These are phyloP conservation scores for Cranoglanis bouderius DNA, from an alignment of 2,113 vertebrate species.

Conservation along the genomic window DNA sequence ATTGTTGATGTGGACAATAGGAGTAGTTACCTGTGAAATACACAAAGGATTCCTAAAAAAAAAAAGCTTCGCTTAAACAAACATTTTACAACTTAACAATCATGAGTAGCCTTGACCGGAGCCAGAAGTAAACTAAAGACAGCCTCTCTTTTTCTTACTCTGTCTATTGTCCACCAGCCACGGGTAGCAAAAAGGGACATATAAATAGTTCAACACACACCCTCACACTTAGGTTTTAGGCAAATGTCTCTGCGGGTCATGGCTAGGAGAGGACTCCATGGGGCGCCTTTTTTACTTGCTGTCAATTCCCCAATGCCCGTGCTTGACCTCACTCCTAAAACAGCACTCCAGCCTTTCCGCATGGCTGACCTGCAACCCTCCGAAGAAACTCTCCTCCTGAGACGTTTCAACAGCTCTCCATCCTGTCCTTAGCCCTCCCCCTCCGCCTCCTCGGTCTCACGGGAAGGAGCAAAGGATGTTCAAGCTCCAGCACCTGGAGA, in stretches of 20 bases:
- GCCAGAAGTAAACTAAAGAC: constrained; percentile 16
- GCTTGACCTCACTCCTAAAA: constrained; percentile 64
- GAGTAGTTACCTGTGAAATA: constrained; percentile 11
- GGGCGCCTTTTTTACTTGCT: constrained; percentile 65
- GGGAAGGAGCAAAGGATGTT: constrained; percentile 9
- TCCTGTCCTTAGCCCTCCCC: constrained; percentile 6
- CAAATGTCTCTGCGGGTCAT: constrained; percentile 65
- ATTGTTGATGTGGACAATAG: not conserved
- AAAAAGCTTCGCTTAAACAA: constrained; percentile 17
- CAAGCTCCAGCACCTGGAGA: constrained; percentile 30
- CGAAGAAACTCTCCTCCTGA: constrained; percentile 38
- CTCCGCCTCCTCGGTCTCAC: not conserved
- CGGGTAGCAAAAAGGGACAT: not conserved
- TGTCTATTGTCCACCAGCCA: not conserved
- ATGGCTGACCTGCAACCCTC: constrained; percentile 46
- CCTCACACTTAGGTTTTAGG: constrained; percentile 21
- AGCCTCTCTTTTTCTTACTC: not conserved
- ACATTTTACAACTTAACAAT: constrained; percentile 16
- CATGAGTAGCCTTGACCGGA: not conserved
- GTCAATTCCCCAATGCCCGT: constrained; percentile 59
- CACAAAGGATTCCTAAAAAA: constrained; percentile 13
- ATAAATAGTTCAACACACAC: constrained; percentile 4
- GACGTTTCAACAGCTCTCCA: constrained; percentile 41
- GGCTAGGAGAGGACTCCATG: constrained; percentile 58
- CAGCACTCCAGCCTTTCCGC: constrained; percentile 54